These are phyloP conservation scores for Copsychus sechellarum DNA, from an alignment of 2,113 vertebrate genomes.

Conservation along the genomic window DNA sequence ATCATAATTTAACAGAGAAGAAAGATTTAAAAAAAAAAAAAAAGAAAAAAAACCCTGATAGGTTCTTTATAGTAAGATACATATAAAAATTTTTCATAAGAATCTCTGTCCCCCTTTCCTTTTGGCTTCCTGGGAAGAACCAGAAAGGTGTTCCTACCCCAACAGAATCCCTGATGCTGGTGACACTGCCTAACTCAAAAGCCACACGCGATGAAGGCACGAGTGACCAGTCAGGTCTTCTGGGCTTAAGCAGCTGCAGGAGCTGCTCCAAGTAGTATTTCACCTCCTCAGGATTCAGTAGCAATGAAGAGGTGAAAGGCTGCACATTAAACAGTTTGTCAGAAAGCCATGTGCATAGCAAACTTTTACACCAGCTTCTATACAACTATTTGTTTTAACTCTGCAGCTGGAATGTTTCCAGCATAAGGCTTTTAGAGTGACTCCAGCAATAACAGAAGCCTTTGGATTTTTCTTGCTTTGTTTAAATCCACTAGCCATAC, in stretches of 20 bases:
- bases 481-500: conserved; percentile 84
- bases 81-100: conserved; percentile 73
- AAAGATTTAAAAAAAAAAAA: not conserved
- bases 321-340: conserved; percentile 73
- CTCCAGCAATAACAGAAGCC: conserved; percentile 80
- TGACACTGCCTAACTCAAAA: conserved; percentile 71
- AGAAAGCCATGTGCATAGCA: conserved; percentile 70
- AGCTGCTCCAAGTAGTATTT: conserved; percentile 60
- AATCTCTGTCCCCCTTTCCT: conserved; percentile 69
- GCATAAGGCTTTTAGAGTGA: conserved; percentile 82
- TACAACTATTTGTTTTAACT: conserved; percentile 68
- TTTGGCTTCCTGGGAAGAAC: conserved; percentile 71
- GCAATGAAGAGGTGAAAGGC: conserved; percentile 76
- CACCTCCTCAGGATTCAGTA: conserved; percentile 67
- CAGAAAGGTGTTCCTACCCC: conserved; percentile 61
- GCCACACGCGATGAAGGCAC: conserved; percentile 71
- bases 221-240: conserved; percentile 68
- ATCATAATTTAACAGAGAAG: conserved; percentile 61
- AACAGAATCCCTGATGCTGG: conserved; percentile 72
- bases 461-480: conserved; percentile 72
- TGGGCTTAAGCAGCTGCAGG: conserved; percentile 57
- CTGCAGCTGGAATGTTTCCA: conserved; percentile 75
- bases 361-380: conserved; percentile 72
- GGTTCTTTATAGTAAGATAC: conserved; percentile 73
- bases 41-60: conserved; percentile 30